phyloP scores from a whole-genome alignment of 2,888 invertebrate species.

The Sylvicola cinctus region DNA sequence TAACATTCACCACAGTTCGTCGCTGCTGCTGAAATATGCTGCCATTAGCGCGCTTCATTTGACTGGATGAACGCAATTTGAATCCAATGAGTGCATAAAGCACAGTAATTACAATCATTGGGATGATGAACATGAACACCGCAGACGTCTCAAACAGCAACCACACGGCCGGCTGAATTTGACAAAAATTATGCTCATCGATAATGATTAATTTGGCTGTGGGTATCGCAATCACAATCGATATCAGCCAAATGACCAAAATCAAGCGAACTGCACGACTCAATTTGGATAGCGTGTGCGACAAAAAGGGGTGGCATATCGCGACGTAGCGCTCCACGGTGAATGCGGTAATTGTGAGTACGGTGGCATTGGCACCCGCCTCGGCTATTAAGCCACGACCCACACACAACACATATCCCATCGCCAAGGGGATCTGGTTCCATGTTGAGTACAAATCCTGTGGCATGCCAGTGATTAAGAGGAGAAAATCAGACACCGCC shows the following conservation, averaged over 20 bases:
- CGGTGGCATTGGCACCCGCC: slow-evolving; percentile 58
- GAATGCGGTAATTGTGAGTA: slow-evolving; percentile 62
- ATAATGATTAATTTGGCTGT: slow-evolving; percentile 32
- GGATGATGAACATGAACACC: slow-evolving; percentile 65
- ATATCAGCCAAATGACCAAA: slow-evolving; percentile 57
- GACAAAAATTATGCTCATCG: slow-evolving; percentile 14
- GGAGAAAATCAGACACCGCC: slow-evolving; percentile 61
- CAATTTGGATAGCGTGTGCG: slow-evolving; percentile 64
- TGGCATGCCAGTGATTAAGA: slow-evolving; percentile 57
- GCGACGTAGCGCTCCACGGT: slow-evolving; percentile 53
- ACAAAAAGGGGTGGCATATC: slow-evolving; percentile 39
- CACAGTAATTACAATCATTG: slow-evolving; percentile 71
- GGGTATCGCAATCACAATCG: slow-evolving; percentile 51
- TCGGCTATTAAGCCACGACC: slow-evolving; percentile 60
- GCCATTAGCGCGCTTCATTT: slow-evolving; percentile 22
- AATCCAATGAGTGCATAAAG: slow-evolving; percentile 57
- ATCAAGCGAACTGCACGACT: slow-evolving; percentile 60
- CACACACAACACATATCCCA: slow-evolving; percentile 62
- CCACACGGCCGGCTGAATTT: slow-evolving; percentile 19
- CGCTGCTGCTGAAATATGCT: slow-evolving; percentile 11
- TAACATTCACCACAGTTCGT: slow-evolving; percentile 5
- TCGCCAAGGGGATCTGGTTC: slow-evolving; percentile 55
- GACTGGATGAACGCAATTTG: slow-evolving; percentile 35
- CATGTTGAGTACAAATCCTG: slow-evolving; percentile 63
- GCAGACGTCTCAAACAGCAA: slow-evolving; percentile 37